Conservation (phyloP, 2,888 invertebrate species). For the Cenopis cana region DNA sequence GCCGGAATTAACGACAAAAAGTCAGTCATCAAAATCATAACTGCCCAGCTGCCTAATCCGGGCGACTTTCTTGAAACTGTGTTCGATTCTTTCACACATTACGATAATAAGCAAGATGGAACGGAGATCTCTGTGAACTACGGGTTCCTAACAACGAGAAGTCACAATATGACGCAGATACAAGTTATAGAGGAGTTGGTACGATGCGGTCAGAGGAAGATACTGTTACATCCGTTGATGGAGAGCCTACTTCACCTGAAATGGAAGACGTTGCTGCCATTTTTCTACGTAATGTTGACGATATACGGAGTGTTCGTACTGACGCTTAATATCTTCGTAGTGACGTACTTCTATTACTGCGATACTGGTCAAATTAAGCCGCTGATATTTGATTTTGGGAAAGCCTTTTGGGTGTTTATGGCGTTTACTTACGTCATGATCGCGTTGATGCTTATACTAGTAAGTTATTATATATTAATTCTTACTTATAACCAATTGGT, state of each 20-base stretch:
- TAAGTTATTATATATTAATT: slow-evolving; percentile 9
- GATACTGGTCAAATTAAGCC: slow-evolving; percentile 44
- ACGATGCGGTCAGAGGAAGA: slow-evolving; percentile 57
- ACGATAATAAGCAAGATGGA: slow-evolving; percentile 49
- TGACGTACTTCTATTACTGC: slow-evolving; percentile 50
- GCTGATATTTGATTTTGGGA: slow-evolving; percentile 2
- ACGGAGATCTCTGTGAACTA: slow-evolving; percentile 43
- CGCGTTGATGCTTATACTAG: slow-evolving; percentile 34
- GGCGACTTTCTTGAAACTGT: slow-evolving; percentile 59
- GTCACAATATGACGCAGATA: slow-evolving; percentile 56
- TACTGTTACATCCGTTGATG: slow-evolving; percentile 70
- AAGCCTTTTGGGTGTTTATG: slow-evolving; percentile 22
- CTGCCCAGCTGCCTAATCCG: slow-evolving; percentile 61
- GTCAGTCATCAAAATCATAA: slow-evolving; percentile 59
- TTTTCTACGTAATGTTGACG: slow-evolving; percentile 62
- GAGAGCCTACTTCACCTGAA: slow-evolving; percentile 71
- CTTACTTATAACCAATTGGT: too few species aligned
- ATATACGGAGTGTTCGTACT: slow-evolving; percentile 64
- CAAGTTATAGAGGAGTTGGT: slow-evolving; percentile 60
- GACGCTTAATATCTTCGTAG: slow-evolving; percentile 61
- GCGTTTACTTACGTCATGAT: slow-evolving; percentile 37
- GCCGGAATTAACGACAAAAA: slow-evolving; percentile 22
- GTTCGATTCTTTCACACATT: slow-evolving; percentile 62
- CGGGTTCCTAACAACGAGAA: slow-evolving; percentile 54
- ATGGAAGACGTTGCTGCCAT: slow-evolving; percentile 64